A percentile compares a stretch with the other conserved stretches of the same genome.
Conservation (phyloP, 2,888 invertebrate species). For the Helicoverpa assulta region DNA sequence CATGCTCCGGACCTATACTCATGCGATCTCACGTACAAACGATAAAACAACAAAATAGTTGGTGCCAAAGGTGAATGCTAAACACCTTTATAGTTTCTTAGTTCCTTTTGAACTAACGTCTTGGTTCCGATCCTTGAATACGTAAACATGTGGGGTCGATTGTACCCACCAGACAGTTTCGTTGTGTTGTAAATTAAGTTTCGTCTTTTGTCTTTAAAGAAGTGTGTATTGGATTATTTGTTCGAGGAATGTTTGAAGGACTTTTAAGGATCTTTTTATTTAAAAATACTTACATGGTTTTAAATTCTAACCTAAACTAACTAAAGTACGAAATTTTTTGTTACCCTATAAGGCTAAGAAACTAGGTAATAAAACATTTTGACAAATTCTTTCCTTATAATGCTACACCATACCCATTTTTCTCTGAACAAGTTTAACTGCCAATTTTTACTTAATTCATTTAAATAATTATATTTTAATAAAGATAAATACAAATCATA, state of each 20-base stretch:
- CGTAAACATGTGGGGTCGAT: constrained; percentile 5
- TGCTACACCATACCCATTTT: too few species aligned
- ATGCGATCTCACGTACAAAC: constrained; percentile 42
- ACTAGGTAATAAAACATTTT: too few species aligned
- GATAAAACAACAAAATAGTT: constrained; percentile 52
- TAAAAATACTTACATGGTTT: too few species aligned
- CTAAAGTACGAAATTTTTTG: too few species aligned
- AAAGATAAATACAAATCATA: neutral
- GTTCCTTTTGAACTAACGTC: constrained; percentile 42
- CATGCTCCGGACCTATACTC: neutral
- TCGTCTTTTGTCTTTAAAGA: constrained; percentile 5
- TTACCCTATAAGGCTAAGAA: too few species aligned
- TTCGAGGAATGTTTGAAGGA: neutral
- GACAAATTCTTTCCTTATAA: too few species aligned
- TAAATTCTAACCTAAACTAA: too few species aligned
- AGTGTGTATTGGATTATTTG: constrained; percentile 2
- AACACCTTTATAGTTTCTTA: constrained; percentile 30
- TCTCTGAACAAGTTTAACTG: too few species aligned
- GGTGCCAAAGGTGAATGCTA: constrained; percentile 49
- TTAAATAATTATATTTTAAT: too few species aligned
- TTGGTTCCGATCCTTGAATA: constrained; percentile 46
- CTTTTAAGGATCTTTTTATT: too few species aligned
- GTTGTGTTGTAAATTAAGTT: constrained; percentile 28
- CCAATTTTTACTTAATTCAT: too few species aligned
- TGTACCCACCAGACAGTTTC: neutral